A percentile compares a stretch with the other conserved stretches of the same genome.
These are phyloP conservation scores for Drosophila antonietae DNA, from an alignment of 2,888 invertebrate species.

Conservation along the genomic window DNA sequence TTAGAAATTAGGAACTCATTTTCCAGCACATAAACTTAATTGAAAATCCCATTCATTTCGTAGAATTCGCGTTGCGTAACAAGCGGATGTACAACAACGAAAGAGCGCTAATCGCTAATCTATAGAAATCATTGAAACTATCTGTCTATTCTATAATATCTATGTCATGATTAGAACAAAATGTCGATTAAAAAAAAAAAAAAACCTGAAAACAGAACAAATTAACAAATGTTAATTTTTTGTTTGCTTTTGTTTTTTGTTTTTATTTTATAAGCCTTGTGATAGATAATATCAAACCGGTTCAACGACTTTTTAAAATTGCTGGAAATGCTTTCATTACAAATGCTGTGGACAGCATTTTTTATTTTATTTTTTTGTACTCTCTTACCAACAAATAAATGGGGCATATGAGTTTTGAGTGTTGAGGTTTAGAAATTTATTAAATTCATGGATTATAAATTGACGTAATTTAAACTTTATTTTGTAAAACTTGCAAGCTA, in stretches of 20 bases:
- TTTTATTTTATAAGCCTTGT: background rate
- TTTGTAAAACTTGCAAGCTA: too few species aligned
- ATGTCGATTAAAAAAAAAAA: background rate
- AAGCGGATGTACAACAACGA: background rate
- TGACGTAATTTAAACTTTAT: too few species aligned
- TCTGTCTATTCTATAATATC: background rate
- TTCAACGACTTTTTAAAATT: constrained; percentile 47
- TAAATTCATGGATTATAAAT: background rate
- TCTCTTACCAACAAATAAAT: background rate
- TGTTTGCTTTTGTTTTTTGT: background rate
- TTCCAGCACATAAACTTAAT: background rate
- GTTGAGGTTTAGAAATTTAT: background rate
- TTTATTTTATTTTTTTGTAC: background rate
- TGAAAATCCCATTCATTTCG: background rate
- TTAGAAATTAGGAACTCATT: background rate
- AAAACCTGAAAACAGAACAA: background rate
- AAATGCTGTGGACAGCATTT: constrained; percentile 8
- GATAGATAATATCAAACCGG: constrained; percentile 48
- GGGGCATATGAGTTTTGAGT: background rate
- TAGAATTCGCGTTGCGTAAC: background rate
- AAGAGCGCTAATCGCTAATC: background rate
- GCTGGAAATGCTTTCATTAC: constrained; percentile 54
- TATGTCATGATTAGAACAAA: constrained; percentile 3
- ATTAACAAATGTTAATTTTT: constrained; percentile 12
- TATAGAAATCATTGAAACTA: constrained; percentile 1